Evolutionary conservation across 2,888 invertebrate genomes (phyloP), one percentile per base, ranked within the genome.

Genomic region (Tipula confusa): DNA sequence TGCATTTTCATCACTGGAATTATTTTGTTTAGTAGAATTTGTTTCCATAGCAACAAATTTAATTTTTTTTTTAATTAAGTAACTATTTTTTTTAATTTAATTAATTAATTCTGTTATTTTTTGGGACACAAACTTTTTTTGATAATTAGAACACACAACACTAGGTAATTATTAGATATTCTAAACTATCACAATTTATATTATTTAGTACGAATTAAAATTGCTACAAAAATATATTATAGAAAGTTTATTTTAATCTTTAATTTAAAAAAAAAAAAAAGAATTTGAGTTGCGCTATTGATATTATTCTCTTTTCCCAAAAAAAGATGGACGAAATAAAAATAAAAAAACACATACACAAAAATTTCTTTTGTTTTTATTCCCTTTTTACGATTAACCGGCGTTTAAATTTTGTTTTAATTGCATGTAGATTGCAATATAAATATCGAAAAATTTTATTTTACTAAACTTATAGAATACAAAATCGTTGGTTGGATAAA

Each of bases 41-140:
- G 82, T 82, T 36, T 82, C 82, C 82, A 82, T 82, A 82, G 82
- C 82, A 82, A 82, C 82, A 11, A 82, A 82, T 64, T 64, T 24
- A 64, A 64, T 64, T 64, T 64, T 3, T 31, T 31, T 31, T n/a
- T n/a, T n/a, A 15, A 6, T 43, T 15, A 43, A 43, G 4, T 43
- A 43, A 15, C 6, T 43, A 11, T 15, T 43, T 38, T 38, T 6
- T 9, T 6, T 38, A 13, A 13, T 38, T 38, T 48, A 48, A 48
- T 64, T 64, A 64, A 64, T 64, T 64, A n/a, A n/a, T n/a, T n/a
- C n/a, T n/a, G n/a, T n/a, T 24, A 64, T 9, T n/a, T 36, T 43
- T 43, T 64, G 2, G 11, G 64, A 64, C 64, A 64, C 64, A 64
- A 18, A 48, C 15, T 18, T 48, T 48, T 4, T 48, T 6, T 7